Conservation (phyloP, 1,140 invertebrate genomes). For the Lerema accius region DNA sequence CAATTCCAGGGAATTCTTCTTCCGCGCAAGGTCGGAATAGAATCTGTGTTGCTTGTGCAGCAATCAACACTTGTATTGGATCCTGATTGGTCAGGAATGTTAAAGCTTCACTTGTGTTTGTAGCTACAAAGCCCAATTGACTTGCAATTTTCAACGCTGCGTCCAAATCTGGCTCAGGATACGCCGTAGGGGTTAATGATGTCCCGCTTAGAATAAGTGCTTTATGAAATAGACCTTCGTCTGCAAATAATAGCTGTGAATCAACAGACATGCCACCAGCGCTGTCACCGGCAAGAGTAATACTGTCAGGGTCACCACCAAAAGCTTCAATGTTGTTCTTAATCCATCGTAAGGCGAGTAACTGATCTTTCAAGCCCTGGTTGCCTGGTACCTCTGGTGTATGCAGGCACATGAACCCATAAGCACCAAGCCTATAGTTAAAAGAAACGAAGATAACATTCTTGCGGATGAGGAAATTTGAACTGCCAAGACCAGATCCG, state of each 20-base stretch:
- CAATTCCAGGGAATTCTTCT: conserved; percentile 37
- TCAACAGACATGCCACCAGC: conserved; percentile 31
- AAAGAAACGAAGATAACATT: conserved; percentile 40
- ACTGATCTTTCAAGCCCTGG: conserved; percentile 51
- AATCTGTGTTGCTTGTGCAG: conserved; percentile 15
- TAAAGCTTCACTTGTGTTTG: conserved; percentile 28
- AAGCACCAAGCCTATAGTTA: conserved; percentile 43
- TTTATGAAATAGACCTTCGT: conserved; percentile 40
- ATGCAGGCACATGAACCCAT: conserved; percentile 47
- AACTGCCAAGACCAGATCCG: conserved; percentile 17
- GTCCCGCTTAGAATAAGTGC: conserved; percentile 3
- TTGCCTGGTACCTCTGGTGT: too few relatives aligned
- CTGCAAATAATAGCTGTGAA: conserved; percentile 38
- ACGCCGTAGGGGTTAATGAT: conserved; percentile 83
- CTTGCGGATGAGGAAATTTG: conserved; percentile 35
- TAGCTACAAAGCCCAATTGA: conserved; percentile 36
- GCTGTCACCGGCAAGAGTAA: conserved; percentile 39
- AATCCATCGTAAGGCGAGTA: conserved; percentile 43
- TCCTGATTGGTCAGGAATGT: conserved; percentile 21
- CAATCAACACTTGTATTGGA: conserved; percentile 23
- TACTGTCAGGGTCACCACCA: conserved; percentile 38
- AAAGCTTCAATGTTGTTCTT: conserved; percentile 44
- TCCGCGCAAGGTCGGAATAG: conserved; percentile 33
- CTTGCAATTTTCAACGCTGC: conserved; percentile 33
- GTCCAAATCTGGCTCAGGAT: conserved; percentile 57